Evolutionary conservation across 2,888 invertebrate genomes (phyloP), one percentile per base, ranked within the genome.

Genomic region (Watsonalla binaria): DNA sequence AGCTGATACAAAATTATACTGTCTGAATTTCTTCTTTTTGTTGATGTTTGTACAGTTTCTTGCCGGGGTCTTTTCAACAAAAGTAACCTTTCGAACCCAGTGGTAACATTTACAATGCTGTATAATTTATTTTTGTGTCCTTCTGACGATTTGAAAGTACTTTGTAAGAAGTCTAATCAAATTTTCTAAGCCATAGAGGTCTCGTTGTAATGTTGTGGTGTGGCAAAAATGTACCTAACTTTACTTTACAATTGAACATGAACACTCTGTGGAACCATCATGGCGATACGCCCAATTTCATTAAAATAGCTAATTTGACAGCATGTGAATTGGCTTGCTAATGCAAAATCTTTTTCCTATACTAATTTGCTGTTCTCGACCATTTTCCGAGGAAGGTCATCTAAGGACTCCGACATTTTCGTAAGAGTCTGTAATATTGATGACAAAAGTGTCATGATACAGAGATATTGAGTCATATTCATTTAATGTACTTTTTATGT

Each of bases 311-410:
- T 80, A 82, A 86, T 85, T 86, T 82, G 81, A 78, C 74, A 79
- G 76, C 65, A 70, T 69, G 79, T 70, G 61, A 88, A 87, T 85
- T 84, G 80, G 72, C 59, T 62, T 63, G 81, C 76, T 85, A 86
- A 86, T 82, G 66, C 58, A 67, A 65, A 42, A 75, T 80, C 69
- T 78, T 81, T 78, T 81, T 66, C 74, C 61, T 59, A 61, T 59
- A 75, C 88, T 88, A 89, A 89, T 88, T 87, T 76, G 82, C 70
- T 75, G 70, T 71, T 84, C 88, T 78, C 88, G 87, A 84, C 66
- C 69, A 72, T 72, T 77, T 80, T 67, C 65, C 62, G 62, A 62
- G 65, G 82, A 85, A 84, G 85, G 86, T 61, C 76, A 56, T 53
- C 47, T 51, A 52, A 59, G 56, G 57, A 47, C 54, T 52, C 54